phyloP scores from a whole-genome alignment of 2,888 invertebrate genomes.

The Baronia brevicornis region DNA sequence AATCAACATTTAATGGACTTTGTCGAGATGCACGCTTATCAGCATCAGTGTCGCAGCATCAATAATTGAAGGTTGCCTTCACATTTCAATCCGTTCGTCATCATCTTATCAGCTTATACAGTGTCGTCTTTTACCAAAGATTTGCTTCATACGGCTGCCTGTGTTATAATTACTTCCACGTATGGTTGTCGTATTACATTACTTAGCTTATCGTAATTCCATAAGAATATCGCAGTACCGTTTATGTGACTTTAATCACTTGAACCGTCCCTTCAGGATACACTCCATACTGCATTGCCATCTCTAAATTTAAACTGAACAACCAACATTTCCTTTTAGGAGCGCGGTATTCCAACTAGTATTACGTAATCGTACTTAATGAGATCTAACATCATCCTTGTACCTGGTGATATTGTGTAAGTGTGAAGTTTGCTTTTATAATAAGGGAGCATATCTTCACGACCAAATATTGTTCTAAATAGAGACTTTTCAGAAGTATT shows the following conservation, averaged over 20 bases:
- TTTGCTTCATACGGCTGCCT: too few species aligned
- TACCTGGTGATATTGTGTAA: conserved; percentile 1
- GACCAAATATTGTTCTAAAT: too few species aligned
- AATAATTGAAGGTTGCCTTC: too few species aligned
- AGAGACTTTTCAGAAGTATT: too few species aligned
- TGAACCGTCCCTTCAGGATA: conserved; percentile 25
- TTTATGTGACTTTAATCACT: conserved; percentile 13
- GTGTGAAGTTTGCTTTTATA: conserved; percentile 2
- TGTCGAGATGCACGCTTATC: too few species aligned
- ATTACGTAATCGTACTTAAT: conserved; percentile 27
- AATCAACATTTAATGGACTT: too few species aligned
- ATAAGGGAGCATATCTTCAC: too few species aligned
- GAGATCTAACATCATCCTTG: conserved; percentile 11
- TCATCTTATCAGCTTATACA: too few species aligned
- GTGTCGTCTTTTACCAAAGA: too few species aligned
- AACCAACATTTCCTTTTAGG: conserved; percentile 48
- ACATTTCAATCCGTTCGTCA: too few species aligned
- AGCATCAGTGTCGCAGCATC: too few species aligned
- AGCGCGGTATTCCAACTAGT: conserved; percentile 32
- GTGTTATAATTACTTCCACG: background rate
- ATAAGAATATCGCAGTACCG: conserved; percentile 3
- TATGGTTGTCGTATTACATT: conserved; percentile 5
- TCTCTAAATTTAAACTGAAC: conserved; percentile 57
- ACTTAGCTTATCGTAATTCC: conserved; percentile 3
- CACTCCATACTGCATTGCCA: conserved; percentile 34